Evolutionary conservation across 2,113 vertebrate genomes (phyloP), one percentile per base, ranked within the genome.

Genomic region (Anoplopoma fimbria): DNA sequence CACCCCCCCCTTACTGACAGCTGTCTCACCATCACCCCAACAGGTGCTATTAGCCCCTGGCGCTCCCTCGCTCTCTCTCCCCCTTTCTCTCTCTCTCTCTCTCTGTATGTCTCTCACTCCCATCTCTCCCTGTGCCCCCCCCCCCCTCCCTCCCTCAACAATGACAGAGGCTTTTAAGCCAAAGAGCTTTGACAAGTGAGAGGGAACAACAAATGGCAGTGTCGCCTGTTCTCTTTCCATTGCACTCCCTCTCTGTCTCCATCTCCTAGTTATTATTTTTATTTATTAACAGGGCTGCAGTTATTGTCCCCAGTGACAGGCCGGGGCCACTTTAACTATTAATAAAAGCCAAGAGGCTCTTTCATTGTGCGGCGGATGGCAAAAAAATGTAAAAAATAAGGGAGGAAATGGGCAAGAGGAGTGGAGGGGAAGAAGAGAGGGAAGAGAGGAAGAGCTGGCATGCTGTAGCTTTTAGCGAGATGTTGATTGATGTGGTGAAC

Each of bases 151-250:
- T 87, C 86, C 83, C 86, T 81, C 94, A 96, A 96, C 96, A 97
- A 97, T 96, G 93, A 94, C 81, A 33, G 92, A 96, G 95, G 96
- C 96, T 97, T 97, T 97, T 97, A 96, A 97, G 96, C 94, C 95
- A 94, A 93, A 95, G 93, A 95, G 95, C 93, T 96, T 94, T 97
- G 97, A 97, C 97, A 97, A 97, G 95, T 95, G 95, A 96, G 96
- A 96, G 94, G 93, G 95, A 96, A 96, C 94, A 97, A 96, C 96
- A 97, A 96, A 97, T 96, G 96, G 96, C 95, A 93, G 40, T 42
- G 91, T 96, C 93, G 95, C 95, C 95, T 90, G 95, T 94, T 93
- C 89, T 85, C 88, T 89, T 91, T 93, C 94, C 91, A 76, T 84
- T 92, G 94, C 94, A 87, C 93, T 80, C 89, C 93, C 95, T 96